These are phyloP conservation scores for Elaphurus davidianus DNA, from an alignment of 2,113 vertebrate species.

Conservation along the genomic window DNA sequence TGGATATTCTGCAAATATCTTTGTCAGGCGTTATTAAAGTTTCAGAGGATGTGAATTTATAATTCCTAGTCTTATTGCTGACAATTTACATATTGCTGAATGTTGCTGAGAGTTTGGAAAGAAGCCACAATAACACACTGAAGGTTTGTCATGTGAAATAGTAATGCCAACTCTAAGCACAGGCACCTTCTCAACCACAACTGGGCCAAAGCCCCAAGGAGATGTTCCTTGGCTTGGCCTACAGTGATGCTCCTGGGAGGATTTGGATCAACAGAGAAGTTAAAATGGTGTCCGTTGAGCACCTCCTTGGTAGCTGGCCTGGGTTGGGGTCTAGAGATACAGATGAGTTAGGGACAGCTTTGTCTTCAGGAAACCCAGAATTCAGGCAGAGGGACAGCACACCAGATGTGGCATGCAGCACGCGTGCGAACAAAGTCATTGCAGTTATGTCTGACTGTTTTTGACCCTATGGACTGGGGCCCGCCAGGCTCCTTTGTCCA, in stretches of 20 bases:
- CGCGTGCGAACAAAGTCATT: accelerated
- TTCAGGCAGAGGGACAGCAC: background rate
- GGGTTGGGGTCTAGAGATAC: background rate
- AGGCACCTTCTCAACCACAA: accelerated
- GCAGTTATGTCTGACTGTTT: background rate
- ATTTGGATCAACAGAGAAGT: background rate
- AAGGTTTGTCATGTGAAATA: accelerated
- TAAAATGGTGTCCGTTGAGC: accelerated
- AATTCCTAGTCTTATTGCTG: background rate
- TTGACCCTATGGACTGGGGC: background rate
- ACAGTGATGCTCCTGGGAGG: background rate
- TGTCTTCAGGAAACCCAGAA: background rate
- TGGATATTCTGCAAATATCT: background rate
- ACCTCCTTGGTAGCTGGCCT: background rate
- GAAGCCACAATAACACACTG: background rate
- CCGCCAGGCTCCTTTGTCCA: accelerated
- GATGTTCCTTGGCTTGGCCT: background rate
- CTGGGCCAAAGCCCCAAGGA: accelerated
- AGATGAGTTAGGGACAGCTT: background rate
- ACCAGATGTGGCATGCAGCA: accelerated
- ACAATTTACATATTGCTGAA: background rate
- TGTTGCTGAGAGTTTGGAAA: background rate
- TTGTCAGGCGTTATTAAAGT: background rate
- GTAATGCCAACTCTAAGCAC: background rate
- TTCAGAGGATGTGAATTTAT: background rate